Percentiles rank a stretch among this genome's conserved stretches.
Evolutionary conservation across 2,113 vertebrate genomes (phyloP).

Genomic region (Rhinoderma darwinii): DNA sequence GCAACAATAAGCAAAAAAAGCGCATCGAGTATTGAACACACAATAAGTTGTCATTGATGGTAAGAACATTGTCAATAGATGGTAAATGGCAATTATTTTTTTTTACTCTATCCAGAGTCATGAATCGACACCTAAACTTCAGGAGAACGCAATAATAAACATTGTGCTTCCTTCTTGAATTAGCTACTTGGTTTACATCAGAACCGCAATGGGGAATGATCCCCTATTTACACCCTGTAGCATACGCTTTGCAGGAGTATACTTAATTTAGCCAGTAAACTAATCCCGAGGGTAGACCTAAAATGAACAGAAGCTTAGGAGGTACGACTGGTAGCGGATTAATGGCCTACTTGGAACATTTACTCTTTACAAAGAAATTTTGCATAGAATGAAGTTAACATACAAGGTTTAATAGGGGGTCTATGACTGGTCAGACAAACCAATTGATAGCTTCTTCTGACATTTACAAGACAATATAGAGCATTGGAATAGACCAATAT

Average conservation of each 20-base stretch:
- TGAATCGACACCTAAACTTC: constrained; percentile 2
- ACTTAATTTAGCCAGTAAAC: constrained; percentile 50
- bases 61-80: not conserved
- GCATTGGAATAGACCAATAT: not conserved
- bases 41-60: too few species aligned
- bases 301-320: constrained; percentile 43
- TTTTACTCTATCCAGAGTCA: not conserved
- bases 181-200: not conserved
- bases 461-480: not conserved
- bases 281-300: constrained; percentile 38
- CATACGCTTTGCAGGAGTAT: constrained; percentile 24
- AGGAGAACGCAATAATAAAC: constrained; percentile 15
- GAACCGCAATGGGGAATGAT: not conserved
- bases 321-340: constrained; percentile 19
- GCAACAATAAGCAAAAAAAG: not conserved
- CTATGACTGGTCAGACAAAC: not conserved
- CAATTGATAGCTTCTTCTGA: not conserved
- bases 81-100: not conserved
- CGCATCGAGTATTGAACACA: not conserved
- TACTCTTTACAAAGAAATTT: constrained; percentile 2
- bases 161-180: not conserved
- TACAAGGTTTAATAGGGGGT: not conserved
- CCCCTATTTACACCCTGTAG: constrained; percentile 43
- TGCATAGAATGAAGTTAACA: constrained; percentile 1
- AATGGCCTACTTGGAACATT: constrained; percentile 4